Evolutionary conservation across 1,140 invertebrate genomes (phyloP).

Genomic region (Sogatella furcifera): DNA sequence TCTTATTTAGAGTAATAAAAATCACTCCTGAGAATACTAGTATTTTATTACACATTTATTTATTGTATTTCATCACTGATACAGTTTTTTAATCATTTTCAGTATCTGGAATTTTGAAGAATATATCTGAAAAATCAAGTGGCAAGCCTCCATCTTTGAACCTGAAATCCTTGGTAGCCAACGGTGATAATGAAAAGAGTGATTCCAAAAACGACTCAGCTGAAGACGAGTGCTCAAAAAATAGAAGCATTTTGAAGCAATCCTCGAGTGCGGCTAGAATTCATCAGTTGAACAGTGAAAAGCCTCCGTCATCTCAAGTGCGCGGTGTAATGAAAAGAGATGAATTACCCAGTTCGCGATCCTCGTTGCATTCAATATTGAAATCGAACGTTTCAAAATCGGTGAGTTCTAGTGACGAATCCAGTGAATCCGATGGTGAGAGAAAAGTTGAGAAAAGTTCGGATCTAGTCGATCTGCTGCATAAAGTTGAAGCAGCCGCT

Average conservation of each 20-base stretch:
- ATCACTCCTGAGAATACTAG: no score
- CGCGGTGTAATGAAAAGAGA: no score
- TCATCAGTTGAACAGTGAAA: no score
- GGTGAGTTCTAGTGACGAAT: background rate
- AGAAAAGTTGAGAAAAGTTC: constrained; percentile 5
- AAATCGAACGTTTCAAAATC: constrained; percentile 42
- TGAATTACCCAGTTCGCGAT: no score
- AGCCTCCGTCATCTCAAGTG: no score
- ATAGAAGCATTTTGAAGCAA: no score
- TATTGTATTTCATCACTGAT: no score
- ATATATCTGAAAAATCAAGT: constrained; percentile 3
- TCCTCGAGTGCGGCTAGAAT: no score
- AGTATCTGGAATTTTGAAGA: constrained; percentile 28
- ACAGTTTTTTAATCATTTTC: background rate
- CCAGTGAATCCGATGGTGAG: constrained; percentile 7
- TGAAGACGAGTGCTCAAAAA: no score
- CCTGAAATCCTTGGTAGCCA: background rate
- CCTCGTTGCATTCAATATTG: constrained; percentile 18
- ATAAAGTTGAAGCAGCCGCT: constrained; percentile 16
- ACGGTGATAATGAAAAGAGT: background rate
- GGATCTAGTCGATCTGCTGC: constrained; percentile 18
- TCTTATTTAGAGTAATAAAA: no score
- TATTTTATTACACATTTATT: no score
- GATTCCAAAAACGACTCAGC: background rate
- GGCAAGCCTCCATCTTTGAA: background rate